Base-by-base conservation (phyloP, 1,140 invertebrate genomes). In the Lerema accius region DNA sequence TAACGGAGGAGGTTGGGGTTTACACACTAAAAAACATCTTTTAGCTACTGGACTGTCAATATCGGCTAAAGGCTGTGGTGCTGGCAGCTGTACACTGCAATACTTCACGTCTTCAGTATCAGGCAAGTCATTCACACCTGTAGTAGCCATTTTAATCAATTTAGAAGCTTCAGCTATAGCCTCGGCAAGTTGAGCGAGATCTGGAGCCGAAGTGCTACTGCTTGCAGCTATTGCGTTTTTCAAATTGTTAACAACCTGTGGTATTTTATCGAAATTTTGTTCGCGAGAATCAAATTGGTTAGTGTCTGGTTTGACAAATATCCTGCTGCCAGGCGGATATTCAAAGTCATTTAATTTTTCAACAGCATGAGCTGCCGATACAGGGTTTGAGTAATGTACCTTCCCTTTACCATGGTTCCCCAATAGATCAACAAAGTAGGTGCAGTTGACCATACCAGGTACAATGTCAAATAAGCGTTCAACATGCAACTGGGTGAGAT, bases 1-100 rank as follows among this genome's bases (percentile, higher is more conserved):
- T 50, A 96, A 93, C 0, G 96, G 95, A 11, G 97, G 95, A 49
- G 96, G 94, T 64, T 94, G 92, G 9, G 96, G 96, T 59, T 96
- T 94, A 72, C 94, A 96, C 9, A 96, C 94, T 50, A 96, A 93
- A 70, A 96, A 95, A 35, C 80, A 84, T 62, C 83, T 77, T 46
- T 86, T 81, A 39, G 75, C 85, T n/a, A 79, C 73, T 5, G 69
- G 53, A 39, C 73, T 79, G 46, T 86, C 78, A 58, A 87, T 94
- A 61, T 94, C 93, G 0, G 95, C 94, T 68, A 97, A 91, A 3
- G 95, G 95, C 77, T 96, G 93, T 5, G 93, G 91, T 32, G 92
- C 91, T 16, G 95, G 96, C 55, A 97, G 89, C 63, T 94, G 93
- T 0, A 95, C 92, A 73, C 93, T 95, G 65, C 91, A 92, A 39